Percentiles rank a stretch among this genome's conserved stretches.
phyloP scores from a whole-genome alignment of 2,113 vertebrate genomes.

The Corythaeola cristata region DNA sequence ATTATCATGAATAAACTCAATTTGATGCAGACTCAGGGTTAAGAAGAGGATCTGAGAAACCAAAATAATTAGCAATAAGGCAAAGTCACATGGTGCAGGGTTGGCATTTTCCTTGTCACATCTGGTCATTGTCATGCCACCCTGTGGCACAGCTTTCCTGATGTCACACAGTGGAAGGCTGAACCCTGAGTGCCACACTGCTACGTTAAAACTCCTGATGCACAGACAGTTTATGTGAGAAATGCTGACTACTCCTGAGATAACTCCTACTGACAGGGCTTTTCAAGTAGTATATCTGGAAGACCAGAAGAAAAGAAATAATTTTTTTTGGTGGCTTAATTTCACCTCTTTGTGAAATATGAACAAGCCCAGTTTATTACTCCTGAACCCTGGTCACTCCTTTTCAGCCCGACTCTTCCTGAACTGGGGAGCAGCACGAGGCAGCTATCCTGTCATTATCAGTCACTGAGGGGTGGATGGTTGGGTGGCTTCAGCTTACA shows the following conservation, averaged over 20 bases:
- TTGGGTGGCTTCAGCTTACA: background rate
- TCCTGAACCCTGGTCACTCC: background rate
- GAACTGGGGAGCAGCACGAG: background rate
- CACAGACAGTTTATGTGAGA: background rate
- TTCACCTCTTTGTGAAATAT: background rate
- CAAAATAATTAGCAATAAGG: background rate
- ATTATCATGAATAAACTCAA: background rate
- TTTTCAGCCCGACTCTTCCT: background rate
- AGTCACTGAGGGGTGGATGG: background rate
- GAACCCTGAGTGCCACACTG: background rate
- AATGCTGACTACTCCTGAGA: background rate
- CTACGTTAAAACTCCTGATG: background rate
- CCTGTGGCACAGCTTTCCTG: background rate
- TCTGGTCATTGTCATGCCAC: background rate
- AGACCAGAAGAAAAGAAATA: background rate
- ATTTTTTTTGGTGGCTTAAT: background rate
- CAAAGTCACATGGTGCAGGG: background rate
- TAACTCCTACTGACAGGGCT: background rate
- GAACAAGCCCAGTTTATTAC: background rate
- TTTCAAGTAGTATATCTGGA: background rate
- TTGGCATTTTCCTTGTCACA: background rate
- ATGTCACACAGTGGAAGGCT: background rate
- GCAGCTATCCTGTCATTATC: slow-evolving; percentile 13
- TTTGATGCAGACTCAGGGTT: background rate
- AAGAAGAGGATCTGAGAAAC: background rate